These are phyloP conservation scores for Scaptodrosophila latifasciaeformis DNA, from an alignment of 2,888 invertebrate genomes.

Conservation along the genomic window DNA sequence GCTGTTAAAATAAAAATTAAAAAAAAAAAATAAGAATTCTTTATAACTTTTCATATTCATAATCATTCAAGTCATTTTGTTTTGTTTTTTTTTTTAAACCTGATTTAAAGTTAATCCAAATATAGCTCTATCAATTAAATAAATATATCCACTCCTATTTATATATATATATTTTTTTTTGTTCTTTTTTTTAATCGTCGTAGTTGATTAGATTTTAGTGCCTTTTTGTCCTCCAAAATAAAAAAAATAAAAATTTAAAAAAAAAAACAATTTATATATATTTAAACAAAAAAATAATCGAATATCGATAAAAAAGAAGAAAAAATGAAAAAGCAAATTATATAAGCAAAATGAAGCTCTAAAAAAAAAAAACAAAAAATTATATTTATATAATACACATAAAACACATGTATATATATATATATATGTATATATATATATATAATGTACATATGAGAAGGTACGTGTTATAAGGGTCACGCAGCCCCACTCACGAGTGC, in stretches of 20 bases:
- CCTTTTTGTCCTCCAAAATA: conserved; percentile 67
- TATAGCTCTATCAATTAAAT: conserved; percentile 4
- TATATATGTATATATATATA: not conserved
- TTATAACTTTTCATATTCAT: too few relatives aligned
- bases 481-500: too few relatives aligned
- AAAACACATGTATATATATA: not conserved
- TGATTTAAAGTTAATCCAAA: conserved; percentile 13
- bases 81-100: not conserved
- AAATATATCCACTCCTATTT: conserved; percentile 2
- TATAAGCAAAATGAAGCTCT: conserved; percentile 43
- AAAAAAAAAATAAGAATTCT: too few relatives aligned
- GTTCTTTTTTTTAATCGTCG: too few relatives aligned
- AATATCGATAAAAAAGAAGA: conserved; percentile 18
- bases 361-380: too few relatives aligned
- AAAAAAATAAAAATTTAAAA: conserved; percentile 15
- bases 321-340: conserved; percentile 59
- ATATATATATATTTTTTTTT: conserved; percentile 30
- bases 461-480: too few relatives aligned
- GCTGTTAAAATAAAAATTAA: not conserved
- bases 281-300: conserved; percentile 20
- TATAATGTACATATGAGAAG: too few relatives aligned
- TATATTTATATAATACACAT: too few relatives aligned
- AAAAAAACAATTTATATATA: conserved; percentile 23
- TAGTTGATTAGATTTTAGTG: conserved; percentile 71
- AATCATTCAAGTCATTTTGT: too few relatives aligned